Percentiles rank a stretch among this genome's conserved stretches.
phyloP scores from a whole-genome alignment of 1,140 invertebrate genomes.

The Drosophila sp. region DNA sequence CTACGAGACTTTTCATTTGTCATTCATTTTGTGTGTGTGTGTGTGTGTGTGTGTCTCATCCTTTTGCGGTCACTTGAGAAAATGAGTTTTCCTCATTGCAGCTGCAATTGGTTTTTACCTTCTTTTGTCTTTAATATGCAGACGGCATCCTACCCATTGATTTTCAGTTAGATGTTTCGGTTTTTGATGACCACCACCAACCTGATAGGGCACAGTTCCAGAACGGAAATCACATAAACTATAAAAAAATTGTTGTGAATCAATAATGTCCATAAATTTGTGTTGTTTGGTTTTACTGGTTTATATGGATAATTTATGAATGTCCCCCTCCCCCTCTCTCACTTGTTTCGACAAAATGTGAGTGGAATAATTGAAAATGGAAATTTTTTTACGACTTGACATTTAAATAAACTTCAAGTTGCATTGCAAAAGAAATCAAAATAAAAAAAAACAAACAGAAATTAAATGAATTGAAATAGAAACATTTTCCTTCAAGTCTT shows the following conservation, averaged over 20 bases:
- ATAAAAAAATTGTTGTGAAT: slow-evolving; percentile 65
- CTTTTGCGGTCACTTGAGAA: slow-evolving; percentile 62
- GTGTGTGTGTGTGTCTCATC: not conserved
- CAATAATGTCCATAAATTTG: slow-evolving; percentile 66
- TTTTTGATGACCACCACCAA: slow-evolving; percentile 67
- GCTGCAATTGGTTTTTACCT: slow-evolving; percentile 34
- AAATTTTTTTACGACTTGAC: slow-evolving; percentile 15
- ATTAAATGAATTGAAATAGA: not conserved
- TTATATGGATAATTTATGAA: slow-evolving; percentile 81
- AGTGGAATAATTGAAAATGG: slow-evolving; percentile 63
- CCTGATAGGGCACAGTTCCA: slow-evolving; percentile 60
- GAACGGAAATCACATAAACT: slow-evolving; percentile 75
- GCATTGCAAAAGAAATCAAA: not conserved
- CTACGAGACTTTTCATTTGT: slow-evolving; percentile 48
- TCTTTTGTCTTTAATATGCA: slow-evolving; percentile 72
- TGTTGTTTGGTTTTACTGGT: slow-evolving; percentile 36
- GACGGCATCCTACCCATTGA: slow-evolving; percentile 52
- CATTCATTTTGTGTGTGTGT: slow-evolving; percentile 26
- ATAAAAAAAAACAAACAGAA: not conserved
- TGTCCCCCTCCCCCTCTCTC: slow-evolving; percentile 40
- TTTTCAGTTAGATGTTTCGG: slow-evolving; percentile 29
- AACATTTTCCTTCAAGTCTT: not conserved
- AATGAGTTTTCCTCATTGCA: slow-evolving; percentile 44
- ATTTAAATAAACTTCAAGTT: not conserved
- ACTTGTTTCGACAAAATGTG: slow-evolving; percentile 43